Conservation (phyloP, 2,888 invertebrate species). For the Heliconius erato region DNA sequence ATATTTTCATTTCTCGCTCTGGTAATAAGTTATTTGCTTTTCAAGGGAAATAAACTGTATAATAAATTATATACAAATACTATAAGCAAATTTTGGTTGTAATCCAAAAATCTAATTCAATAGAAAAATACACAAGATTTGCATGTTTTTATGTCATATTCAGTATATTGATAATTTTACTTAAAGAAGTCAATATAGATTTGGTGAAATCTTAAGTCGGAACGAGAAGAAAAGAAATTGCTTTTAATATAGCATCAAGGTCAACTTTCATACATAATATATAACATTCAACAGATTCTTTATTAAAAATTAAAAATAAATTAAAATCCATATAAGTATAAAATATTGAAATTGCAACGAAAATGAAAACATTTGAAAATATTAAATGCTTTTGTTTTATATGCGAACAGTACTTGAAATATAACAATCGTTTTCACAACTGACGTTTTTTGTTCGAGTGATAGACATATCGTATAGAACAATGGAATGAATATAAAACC, state of each 20-base stretch:
- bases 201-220: not conserved
- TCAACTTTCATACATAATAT: not conserved
- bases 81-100: not conserved
- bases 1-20: no score
- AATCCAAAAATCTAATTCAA: no score
- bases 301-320: constrained; percentile 19
- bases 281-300: not conserved
- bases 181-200: not conserved
- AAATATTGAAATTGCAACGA: constrained; percentile 33
- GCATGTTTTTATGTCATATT: no score
- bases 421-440: constrained; percentile 49
- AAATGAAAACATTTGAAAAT: constrained; percentile 41
- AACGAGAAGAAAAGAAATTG: not conserved
- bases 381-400: constrained; percentile 45
- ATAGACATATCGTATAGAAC: constrained; percentile 48
- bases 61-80: no score
- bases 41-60: no score
- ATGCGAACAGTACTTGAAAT: constrained; percentile 44
- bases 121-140: no score
- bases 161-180: not conserved
- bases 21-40: no score
- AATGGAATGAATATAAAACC: constrained; percentile 46
- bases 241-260: not conserved
- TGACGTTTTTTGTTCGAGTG: constrained; percentile 42
- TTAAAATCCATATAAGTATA: constrained; percentile 17